A percentile compares a stretch with the other conserved stretches of the same genome.
Evolutionary conservation across 2,797 vertebrate species (phyloP).

Genomic region (Decapterus maruadsi): DNA sequence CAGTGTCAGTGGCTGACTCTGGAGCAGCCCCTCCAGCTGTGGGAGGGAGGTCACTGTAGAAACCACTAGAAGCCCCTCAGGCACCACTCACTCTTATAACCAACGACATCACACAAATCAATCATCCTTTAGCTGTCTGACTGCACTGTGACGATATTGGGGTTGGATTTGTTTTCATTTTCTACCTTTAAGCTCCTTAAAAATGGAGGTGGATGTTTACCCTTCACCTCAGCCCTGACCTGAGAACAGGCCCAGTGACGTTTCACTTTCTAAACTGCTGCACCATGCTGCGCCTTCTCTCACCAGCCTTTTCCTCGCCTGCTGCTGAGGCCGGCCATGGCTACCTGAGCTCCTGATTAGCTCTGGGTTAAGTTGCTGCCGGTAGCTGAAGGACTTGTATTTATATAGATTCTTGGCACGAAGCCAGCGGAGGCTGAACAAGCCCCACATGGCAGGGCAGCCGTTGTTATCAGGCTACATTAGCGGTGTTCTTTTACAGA

Average conservation of each 20-base stretch:
- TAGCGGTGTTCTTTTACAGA: neutral
- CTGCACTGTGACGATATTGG: too few species aligned
- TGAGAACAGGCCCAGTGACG: neutral
- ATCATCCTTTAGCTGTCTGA: neutral
- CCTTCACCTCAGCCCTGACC: neutral
- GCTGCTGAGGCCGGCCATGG: neutral
- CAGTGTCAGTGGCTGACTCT: neutral
- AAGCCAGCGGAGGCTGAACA: conserved; percentile 8
- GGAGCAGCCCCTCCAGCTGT: neutral
- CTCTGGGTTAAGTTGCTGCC: neutral
- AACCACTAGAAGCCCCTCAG: conserved; percentile 30
- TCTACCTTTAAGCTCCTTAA: too few species aligned
- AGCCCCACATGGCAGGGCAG: conserved; percentile 13
- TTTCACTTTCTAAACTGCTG: conserved; percentile 17
- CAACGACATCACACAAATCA: neutral
- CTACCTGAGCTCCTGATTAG: neutral
- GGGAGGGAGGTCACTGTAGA: conserved; percentile 45
- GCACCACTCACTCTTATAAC: neutral
- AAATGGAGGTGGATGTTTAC: neutral
- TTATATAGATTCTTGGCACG: neutral
- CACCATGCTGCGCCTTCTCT: neutral
- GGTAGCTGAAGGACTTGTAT: neutral
- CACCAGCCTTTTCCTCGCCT: neutral
- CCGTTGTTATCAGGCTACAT: neutral
- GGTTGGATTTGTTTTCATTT: neutral